Evolutionary conservation across 1,140 invertebrate species (phyloP).

Genomic region (Cardiocondyla obscurior): DNA sequence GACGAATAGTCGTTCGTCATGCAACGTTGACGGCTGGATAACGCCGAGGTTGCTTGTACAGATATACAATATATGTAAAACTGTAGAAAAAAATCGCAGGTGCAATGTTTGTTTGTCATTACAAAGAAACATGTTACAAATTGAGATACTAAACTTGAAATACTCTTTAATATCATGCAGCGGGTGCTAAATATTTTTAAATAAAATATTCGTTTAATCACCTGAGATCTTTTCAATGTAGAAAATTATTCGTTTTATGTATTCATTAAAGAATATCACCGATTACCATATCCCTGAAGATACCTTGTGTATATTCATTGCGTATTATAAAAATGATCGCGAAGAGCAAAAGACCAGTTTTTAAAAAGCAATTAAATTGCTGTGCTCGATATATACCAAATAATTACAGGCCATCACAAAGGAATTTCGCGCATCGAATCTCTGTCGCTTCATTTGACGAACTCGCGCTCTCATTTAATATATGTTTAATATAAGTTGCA

Average conservation of each 20-base stretch:
- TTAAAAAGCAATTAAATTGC: slow-evolving; percentile 48
- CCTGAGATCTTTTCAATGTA: background rate
- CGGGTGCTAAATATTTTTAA: background rate
- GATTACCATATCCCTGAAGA: slow-evolving; percentile 8
- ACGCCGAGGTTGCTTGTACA: slow-evolving; percentile 7
- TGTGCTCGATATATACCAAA: slow-evolving; percentile 26
- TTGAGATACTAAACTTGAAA: background rate
- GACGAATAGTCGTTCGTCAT: slow-evolving; percentile 28
- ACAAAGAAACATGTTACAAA: background rate
- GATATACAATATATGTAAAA: too few species aligned
- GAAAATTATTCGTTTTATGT: slow-evolving; percentile 33
- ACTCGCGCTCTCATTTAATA: background rate
- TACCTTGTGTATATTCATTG: slow-evolving; percentile 51
- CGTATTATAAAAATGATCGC: slow-evolving; percentile 38
- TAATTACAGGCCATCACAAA: slow-evolving; percentile 36
- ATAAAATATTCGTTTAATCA: slow-evolving; percentile 16
- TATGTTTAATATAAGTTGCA: slow-evolving; percentile 33
- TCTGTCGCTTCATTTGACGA: slow-evolving; percentile 15
- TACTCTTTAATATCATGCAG: background rate
- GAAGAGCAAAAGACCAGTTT: background rate
- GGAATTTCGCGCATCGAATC: slow-evolving; percentile 45
- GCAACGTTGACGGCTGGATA: slow-evolving; percentile 27
- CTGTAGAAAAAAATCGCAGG: slow-evolving; percentile 7
- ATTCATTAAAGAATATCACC: slow-evolving; percentile 19
- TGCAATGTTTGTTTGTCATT: background rate